These are phyloP conservation scores for Watersipora subatra DNA, from an alignment of 1,140 invertebrate genomes.

Conservation along the genomic window DNA sequence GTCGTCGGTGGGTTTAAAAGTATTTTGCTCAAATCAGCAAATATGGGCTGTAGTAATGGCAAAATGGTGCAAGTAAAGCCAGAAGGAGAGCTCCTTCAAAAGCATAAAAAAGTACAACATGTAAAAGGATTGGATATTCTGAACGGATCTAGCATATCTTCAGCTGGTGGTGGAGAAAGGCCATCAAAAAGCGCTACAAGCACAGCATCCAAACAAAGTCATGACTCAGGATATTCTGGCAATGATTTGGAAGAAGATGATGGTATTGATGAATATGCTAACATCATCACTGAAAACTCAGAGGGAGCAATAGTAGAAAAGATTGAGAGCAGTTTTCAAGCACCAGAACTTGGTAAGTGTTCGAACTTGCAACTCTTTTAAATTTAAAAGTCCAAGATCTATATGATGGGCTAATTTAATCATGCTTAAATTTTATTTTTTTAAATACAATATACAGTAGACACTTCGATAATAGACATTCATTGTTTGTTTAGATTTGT, in stretches of 20 bases:
- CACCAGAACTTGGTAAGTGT: conserved; percentile 1
- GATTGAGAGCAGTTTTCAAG: conserved; percentile 17
- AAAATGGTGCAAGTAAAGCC: not conserved
- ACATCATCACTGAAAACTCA: conserved; percentile 25
- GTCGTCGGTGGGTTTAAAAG: too few relatives aligned
- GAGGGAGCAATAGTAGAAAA: conserved; percentile 12
- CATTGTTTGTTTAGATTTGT: conserved; percentile 23
- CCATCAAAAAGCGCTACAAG: conserved; percentile 19
- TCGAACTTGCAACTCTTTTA: not conserved
- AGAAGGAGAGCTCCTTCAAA: too few relatives aligned
- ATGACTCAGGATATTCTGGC: conserved; percentile 26
- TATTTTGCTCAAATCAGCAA: not conserved
- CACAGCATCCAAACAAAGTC: conserved; percentile 21
- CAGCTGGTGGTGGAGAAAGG: not conserved
- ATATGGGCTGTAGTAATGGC: not conserved
- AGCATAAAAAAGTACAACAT: too few relatives aligned
- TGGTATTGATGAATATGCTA: conserved; percentile 15
- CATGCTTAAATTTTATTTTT: not conserved
- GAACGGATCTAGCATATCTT: too few relatives aligned
- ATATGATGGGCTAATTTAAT: too few relatives aligned
- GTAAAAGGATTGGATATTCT: too few relatives aligned
- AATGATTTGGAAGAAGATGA: conserved; percentile 5
- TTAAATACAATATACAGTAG: not conserved
- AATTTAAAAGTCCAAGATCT: too few relatives aligned
- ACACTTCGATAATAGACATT: not conserved